These are phyloP conservation scores for Dryas iulia DNA, from an alignment of 1,140 invertebrate genomes.

Conservation along the genomic window DNA sequence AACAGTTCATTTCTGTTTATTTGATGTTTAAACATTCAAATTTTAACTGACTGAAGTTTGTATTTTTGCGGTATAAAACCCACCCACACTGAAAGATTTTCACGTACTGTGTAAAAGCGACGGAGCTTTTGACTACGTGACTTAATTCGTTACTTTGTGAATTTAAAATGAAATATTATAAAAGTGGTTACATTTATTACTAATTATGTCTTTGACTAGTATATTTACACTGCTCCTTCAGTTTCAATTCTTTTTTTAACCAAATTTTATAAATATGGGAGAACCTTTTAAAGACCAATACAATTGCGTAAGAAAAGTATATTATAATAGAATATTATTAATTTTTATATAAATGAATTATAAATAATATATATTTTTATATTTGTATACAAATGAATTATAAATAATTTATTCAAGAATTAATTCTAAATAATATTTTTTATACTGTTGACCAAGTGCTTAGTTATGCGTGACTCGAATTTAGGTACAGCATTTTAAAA, in stretches of 20 bases:
- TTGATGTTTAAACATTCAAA: background rate
- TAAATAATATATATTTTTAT: no score
- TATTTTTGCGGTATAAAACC: background rate
- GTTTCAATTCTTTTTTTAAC: no score
- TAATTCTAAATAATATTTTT: no score
- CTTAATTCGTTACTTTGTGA: background rate
- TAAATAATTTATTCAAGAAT: no score
- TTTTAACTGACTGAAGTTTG: background rate
- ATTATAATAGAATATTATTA: no score
- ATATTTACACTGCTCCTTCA: no score
- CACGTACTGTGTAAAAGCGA: background rate
- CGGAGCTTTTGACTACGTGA: background rate
- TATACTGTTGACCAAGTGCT: background rate
- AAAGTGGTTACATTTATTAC: background rate
- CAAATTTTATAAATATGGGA: background rate
- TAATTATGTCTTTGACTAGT: background rate
- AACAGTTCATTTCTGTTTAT: background rate
- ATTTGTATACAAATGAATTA: no score
- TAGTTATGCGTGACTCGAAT: constrained; percentile 4
- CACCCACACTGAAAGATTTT: background rate
- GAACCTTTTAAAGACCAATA: background rate
- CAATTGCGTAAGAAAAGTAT: no score
- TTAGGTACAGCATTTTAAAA: background rate
- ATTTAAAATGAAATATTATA: background rate
- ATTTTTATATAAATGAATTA: no score